phyloP scores from a whole-genome alignment of 2,888 invertebrate genomes.

The Schizotus pectinicornis region DNA sequence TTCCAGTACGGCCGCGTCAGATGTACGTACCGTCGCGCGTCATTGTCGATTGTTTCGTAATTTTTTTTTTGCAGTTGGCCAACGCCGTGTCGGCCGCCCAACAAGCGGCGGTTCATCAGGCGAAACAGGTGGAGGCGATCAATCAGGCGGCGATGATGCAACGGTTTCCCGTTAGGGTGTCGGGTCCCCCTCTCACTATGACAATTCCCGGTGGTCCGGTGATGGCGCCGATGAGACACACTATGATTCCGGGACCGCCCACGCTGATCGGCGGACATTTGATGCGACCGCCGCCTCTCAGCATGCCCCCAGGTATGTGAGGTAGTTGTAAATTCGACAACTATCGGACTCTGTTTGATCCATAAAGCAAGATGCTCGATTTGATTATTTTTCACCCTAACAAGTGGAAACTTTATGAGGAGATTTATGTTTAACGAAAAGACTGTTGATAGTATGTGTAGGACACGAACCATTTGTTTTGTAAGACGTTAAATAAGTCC shows the following conservation, averaged over 20 bases:
- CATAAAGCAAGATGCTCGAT: conserved; percentile 6
- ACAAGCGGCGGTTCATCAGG: conserved; percentile 59
- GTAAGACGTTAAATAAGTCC: conserved; percentile 11
- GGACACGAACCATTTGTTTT: conserved; percentile 11
- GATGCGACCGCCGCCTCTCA: conserved; percentile 70
- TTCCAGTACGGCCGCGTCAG: conserved; percentile 51
- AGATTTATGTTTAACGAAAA: conserved; percentile 1
- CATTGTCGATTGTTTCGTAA: neutral
- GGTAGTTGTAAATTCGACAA: conserved; percentile 25
- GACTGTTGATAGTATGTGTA: conserved; percentile 20
- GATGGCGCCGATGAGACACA: conserved; percentile 62
- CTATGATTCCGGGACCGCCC: conserved; percentile 61
- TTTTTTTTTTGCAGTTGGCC: conserved; percentile 49
- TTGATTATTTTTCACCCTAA: conserved; percentile 10
- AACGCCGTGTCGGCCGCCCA: conserved; percentile 61
- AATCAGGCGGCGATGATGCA: conserved; percentile 57
- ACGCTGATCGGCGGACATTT: conserved; percentile 64
- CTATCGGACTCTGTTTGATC: conserved; percentile 18
- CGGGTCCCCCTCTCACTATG: conserved; percentile 57
- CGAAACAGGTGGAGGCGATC: conserved; percentile 56
- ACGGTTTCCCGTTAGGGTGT: conserved; percentile 59
- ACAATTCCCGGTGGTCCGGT: conserved; percentile 61
- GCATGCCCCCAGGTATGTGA: conserved; percentile 70
- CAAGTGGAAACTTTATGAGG: conserved; percentile 4
- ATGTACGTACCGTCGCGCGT: conserved; percentile 45